Base-by-base conservation (phyloP, 2,888 invertebrate species). In the Ctenicera cuprea region DNA sequence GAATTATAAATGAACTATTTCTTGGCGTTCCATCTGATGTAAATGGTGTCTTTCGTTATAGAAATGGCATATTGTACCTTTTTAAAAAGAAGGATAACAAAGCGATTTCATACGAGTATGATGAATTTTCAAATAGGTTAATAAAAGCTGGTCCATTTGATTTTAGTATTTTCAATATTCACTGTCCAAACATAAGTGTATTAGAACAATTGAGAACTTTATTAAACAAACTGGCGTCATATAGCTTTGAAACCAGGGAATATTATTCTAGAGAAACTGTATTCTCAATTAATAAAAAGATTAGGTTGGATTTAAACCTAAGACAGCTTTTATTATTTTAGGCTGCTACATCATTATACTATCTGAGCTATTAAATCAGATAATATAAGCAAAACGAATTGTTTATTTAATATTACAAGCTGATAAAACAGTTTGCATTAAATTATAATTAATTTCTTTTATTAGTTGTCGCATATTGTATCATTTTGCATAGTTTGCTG, bases 1-100 rank as follows among this genome's bases (percentile, higher is more conserved):
- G 54, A 54, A 54, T 54, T 22, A 54, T 54, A 8, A 54, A 54
- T 54, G 11, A 54, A 54, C 26, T 54, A 26, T 54, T 54, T 54
- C 20, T 20, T 54, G 54, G 54, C 3, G 26, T 54, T 54, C 54
- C 20, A 54, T 54, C 54, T 3, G 22, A 54, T 54, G 54, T 54
- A n/a, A 26, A 54, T 22, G 54, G 54, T 3, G 54, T 11, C 12
- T 54, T 30, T 54, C 2, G 54, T 20, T 54, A 54, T 11, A 54
- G 26, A 54, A 54, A 54, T 54, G 54, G 54, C 3, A 54, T 54
- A 54, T 54, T 54, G 12, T 54, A 22, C 12, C 20, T 54, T 54
- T 54, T 22, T 30, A 7, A 54, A 22, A 54, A 45, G 16, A 45
- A 45, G 16, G 3, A 45, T 8, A 45, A 45, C 16, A 45, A 45